phyloP scores from a whole-genome alignment of 2,797 vertebrate genomes.

The Sebastolobus altivelis region DNA sequence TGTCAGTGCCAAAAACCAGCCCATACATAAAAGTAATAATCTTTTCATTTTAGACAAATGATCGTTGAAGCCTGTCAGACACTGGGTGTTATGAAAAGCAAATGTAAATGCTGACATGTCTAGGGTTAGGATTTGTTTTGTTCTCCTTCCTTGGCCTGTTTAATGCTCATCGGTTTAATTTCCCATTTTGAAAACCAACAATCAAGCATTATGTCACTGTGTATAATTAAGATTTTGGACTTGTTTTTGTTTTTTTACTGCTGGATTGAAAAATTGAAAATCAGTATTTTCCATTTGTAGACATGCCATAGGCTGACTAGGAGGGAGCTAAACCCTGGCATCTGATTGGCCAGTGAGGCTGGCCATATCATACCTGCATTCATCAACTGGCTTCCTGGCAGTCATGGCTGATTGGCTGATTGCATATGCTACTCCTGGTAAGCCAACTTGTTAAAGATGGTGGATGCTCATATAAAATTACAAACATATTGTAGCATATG shows the following conservation, averaged over 20 bases:
- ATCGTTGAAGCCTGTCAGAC: neutral
- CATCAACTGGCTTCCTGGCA: neutral
- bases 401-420: neutral
- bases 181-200: neutral
- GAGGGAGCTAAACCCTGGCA: neutral
- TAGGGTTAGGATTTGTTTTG: neutral
- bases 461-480: neutral
- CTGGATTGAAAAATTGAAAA: neutral
- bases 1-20: slow-evolving; percentile 15
- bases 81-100: neutral
- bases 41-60: too few relatives aligned
- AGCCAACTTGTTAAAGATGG: neutral
- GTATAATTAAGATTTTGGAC: neutral
- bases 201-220: neutral
- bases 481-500: neutral
- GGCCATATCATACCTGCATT: neutral
- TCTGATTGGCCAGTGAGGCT: neutral
- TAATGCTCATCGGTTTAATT: neutral
- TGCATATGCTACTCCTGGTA: too few relatives aligned
- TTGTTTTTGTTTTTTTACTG: neutral
- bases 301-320: too few relatives aligned
- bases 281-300: neutral
- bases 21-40: too few relatives aligned
- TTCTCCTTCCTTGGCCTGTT: neutral
- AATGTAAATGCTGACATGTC: neutral